Evolutionary conservation across 2,888 invertebrate species (phyloP).

Genomic region (Chloroclysta siterata): DNA sequence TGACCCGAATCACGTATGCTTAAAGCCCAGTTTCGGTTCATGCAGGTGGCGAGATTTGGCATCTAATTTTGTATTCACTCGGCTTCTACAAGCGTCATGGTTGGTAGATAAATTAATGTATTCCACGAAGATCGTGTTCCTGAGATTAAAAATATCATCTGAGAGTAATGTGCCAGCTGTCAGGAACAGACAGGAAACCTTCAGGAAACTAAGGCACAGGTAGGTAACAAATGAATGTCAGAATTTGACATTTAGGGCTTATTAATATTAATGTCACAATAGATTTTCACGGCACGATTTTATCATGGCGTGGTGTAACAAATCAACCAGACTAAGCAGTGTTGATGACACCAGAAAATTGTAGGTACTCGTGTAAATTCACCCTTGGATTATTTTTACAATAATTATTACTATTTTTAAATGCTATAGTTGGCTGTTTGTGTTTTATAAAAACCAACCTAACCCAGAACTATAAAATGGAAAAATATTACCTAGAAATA

Average conservation of each 20-base stretch:
- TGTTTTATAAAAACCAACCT: too few relatives aligned
- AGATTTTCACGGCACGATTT: too few relatives aligned
- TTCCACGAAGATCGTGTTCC: slow-evolving; percentile 54
- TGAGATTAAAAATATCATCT: slow-evolving; percentile 59
- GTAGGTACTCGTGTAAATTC: too few relatives aligned
- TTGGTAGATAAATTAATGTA: slow-evolving; percentile 69
- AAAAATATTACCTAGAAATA: not conserved
- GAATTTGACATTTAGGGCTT: not conserved
- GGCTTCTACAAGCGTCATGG: slow-evolving; percentile 68
- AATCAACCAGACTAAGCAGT: too few relatives aligned
- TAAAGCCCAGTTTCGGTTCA: slow-evolving; percentile 41
- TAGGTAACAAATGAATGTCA: not conserved
- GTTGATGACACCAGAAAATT: too few relatives aligned
- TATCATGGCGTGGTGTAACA: too few relatives aligned
- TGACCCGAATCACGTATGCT: slow-evolving; percentile 31
- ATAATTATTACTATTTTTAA: too few relatives aligned
- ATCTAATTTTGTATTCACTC: slow-evolving; percentile 72
- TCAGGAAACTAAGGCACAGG: not conserved
- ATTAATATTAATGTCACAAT: not conserved
- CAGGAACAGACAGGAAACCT: slow-evolving; percentile 1
- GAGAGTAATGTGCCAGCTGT: slow-evolving; percentile 14
- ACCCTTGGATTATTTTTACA: too few relatives aligned
- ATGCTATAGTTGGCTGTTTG: too few relatives aligned
- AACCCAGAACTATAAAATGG: not conserved
- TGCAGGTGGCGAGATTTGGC: slow-evolving; percentile 45